These are phyloP conservation scores for Hippocampus mohnikei DNA, from an alignment of 2,113 vertebrate genomes.

Conservation along the genomic window DNA sequence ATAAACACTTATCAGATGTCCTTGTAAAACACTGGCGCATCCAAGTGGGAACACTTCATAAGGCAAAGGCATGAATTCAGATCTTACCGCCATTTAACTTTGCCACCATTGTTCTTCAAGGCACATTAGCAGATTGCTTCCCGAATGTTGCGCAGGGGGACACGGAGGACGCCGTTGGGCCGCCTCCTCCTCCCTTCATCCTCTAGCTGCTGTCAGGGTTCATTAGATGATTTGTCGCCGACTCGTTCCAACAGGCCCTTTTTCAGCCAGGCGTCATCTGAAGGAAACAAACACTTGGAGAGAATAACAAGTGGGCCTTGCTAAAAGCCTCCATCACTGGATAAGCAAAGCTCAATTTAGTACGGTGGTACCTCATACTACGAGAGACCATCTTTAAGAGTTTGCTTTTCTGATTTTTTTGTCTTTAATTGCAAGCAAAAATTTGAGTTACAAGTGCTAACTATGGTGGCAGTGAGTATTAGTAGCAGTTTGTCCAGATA, in stretches of 20 bases:
- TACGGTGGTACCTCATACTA: background rate
- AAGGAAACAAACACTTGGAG: slow-evolving; percentile 13
- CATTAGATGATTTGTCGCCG: slow-evolving; percentile 48
- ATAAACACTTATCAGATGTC: slow-evolving; percentile 17
- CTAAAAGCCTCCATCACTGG: background rate
- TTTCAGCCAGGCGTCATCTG: slow-evolving; percentile 27
- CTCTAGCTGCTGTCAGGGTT: slow-evolving; percentile 34
- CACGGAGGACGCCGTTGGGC: slow-evolving; percentile 24
- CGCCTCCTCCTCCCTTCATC: slow-evolving; percentile 42
- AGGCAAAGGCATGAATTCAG: slow-evolving; percentile 26
- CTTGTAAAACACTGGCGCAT: slow-evolving; percentile 4
- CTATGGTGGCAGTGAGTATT: too few relatives aligned
- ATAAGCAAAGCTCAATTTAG: background rate
- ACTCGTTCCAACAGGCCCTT: slow-evolving; percentile 33
- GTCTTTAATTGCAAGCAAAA: too few relatives aligned
- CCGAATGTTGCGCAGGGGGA: slow-evolving; percentile 18
- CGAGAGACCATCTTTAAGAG: background rate
- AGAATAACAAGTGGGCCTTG: background rate
- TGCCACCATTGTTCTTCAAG: slow-evolving; percentile 37
- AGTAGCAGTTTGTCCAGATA: too few relatives aligned
- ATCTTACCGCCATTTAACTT: slow-evolving; percentile 27
- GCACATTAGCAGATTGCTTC: slow-evolving; percentile 62
- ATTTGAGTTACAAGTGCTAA: too few relatives aligned
- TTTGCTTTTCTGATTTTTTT: too few relatives aligned
- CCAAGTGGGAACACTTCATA: slow-evolving; percentile 24